Evolutionary conservation across 2,888 invertebrate species (phyloP).

Genomic region (Diarsia brunnea): DNA sequence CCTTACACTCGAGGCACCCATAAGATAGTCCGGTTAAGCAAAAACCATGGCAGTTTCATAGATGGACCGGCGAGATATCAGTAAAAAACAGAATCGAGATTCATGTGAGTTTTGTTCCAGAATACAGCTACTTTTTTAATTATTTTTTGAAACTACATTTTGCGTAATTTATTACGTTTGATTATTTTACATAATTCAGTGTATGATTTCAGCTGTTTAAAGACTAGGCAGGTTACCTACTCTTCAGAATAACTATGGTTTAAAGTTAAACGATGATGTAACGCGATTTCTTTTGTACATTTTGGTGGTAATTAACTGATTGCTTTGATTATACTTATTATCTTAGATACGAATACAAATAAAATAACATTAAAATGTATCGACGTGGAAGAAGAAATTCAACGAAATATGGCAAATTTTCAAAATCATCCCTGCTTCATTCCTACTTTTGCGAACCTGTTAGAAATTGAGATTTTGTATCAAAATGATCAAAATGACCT

Average conservation of each 20-base stretch:
- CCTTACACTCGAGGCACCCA: too few relatives aligned
- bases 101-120: not conserved
- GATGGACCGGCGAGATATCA: too few relatives aligned
- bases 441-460: not conserved
- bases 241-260: not conserved
- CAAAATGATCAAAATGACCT: not conserved
- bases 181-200: slow-evolving; percentile 22
- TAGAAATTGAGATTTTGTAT: not conserved
- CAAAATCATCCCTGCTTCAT: not conserved
- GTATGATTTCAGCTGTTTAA: slow-evolving; percentile 40
- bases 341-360: not conserved
- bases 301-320: not conserved
- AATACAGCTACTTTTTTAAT: not conserved
- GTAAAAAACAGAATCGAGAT: not conserved
- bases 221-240: slow-evolving; percentile 3
- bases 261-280: not conserved
- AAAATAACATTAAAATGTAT: not conserved
- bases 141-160: not conserved
- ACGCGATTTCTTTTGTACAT: not conserved
- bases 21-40: too few relatives aligned
- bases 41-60: too few relatives aligned
- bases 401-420: not conserved
- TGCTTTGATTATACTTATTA: not conserved
- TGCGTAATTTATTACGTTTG: not conserved
- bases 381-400: not conserved